Evolutionary conservation across 2,797 vertebrate genomes (phyloP).

Genomic region (Fringilla coelebs): DNA sequence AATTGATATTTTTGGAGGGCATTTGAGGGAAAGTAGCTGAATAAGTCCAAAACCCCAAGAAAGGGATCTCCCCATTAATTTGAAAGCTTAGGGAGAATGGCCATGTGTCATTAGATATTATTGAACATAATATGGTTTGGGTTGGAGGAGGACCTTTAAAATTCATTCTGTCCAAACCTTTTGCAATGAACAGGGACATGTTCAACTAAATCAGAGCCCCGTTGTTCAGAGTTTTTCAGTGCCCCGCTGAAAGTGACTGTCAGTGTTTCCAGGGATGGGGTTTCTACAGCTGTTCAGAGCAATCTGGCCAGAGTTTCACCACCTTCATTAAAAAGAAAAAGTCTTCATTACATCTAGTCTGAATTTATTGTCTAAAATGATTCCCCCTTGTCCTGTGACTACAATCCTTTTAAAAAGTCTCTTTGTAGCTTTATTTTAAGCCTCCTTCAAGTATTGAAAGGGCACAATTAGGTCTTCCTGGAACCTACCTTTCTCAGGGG

Average conservation of each 20-base stretch:
- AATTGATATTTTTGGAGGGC: background rate
- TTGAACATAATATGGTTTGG: background rate
- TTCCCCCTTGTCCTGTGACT: background rate
- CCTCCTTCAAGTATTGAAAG: background rate
- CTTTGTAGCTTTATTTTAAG: background rate
- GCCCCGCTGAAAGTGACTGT: fast-evolving
- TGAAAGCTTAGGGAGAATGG: background rate
- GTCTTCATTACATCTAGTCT: background rate
- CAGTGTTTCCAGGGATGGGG: background rate
- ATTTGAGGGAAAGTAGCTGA: background rate
- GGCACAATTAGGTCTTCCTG: background rate
- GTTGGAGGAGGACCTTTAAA: background rate
- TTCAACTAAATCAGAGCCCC: background rate
- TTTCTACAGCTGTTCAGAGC: fast-evolving
- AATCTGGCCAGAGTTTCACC: background rate
- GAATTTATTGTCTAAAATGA: background rate
- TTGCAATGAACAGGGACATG: background rate
- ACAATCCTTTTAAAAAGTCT: background rate
- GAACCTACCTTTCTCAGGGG: background rate
- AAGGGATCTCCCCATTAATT: background rate
- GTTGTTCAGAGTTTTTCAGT: background rate
- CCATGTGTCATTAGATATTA: background rate
- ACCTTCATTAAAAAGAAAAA: background rate
- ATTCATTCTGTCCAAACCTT: background rate
- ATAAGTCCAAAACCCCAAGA: background rate